Evolutionary conservation across 2,797 vertebrate genomes (phyloP).

Genomic region (Etheostoma nigrum): DNA sequence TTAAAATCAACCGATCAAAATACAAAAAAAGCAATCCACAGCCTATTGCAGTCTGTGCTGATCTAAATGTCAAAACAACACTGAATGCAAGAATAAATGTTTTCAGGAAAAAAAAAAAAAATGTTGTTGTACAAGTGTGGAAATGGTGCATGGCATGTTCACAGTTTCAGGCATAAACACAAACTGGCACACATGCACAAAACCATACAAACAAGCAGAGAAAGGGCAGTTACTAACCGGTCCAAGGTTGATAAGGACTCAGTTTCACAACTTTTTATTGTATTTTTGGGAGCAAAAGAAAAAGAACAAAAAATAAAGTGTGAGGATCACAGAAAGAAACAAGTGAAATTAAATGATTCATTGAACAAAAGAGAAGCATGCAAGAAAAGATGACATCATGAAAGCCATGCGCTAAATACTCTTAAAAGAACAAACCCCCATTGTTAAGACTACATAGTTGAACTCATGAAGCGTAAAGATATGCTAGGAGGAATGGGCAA

Average conservation of each 20-base stretch:
- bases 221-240: conserved; percentile 97
- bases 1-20: conserved; percentile 26
- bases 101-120: conserved; percentile 17
- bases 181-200: conserved; percentile 76
- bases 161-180: conserved; percentile 73
- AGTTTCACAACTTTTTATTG: conserved; percentile 98
- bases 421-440: conserved; percentile 27
- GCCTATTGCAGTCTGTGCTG: conserved; percentile 54
- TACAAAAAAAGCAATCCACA: conserved; percentile 35
- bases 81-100: conserved; percentile 66
- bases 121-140: conserved; percentile 44
- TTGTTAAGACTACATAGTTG: conserved; percentile 29
- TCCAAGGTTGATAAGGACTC: conserved; percentile 99
- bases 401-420: conserved; percentile 85
- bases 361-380: conserved; percentile 86
- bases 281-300: conserved; percentile 93
- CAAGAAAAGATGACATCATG: conserved; percentile 82
- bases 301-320: conserved; percentile 91
- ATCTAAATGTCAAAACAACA: conserved; percentile 70
- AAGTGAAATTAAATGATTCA: conserved; percentile 86
- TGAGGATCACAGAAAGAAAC: conserved; percentile 95
- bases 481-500: conserved; percentile 1
- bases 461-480: conserved; percentile 19
- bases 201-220: conserved; percentile 80
- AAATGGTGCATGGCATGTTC: conserved; percentile 75